Percentiles rank a stretch among this genome's conserved stretches.
Conservation (phyloP, 2,797 vertebrate genomes). For the Margarornis squamiger region DNA sequence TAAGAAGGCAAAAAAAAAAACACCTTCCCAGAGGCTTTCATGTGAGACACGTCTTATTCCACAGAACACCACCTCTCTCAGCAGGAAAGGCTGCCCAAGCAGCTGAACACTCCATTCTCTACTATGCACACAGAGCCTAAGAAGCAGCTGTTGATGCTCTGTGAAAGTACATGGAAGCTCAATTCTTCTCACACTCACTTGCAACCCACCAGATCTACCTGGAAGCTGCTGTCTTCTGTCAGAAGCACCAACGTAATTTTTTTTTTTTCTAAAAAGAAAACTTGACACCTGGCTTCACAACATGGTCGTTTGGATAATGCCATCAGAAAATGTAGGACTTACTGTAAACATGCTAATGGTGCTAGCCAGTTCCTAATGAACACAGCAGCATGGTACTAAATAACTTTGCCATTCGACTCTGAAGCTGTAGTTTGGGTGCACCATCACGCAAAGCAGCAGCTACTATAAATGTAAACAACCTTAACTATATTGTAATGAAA, state of each 20-base stretch:
- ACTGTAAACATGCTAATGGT: not conserved
- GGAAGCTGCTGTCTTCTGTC: not conserved
- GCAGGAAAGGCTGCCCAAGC: not conserved
- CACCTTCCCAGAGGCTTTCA: not conserved
- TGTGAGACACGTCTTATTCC: not conserved
- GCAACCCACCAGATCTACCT: not conserved
- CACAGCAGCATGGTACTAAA: fast-evolving
- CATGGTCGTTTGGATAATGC: not conserved
- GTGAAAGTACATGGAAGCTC: fast-evolving
- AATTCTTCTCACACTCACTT: not conserved
- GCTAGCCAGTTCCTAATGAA: not conserved
- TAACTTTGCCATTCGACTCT: not conserved
- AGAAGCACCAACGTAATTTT: fast-evolving
- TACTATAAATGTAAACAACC: not conserved
- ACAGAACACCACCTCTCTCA: not conserved
- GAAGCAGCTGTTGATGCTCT: not conserved
- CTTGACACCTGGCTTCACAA: not conserved
- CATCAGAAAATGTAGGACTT: not conserved
- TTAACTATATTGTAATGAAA: not conserved
- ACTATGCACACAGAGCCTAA: fast-evolving
- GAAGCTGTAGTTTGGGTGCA: not conserved
- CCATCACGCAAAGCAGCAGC: not conserved
- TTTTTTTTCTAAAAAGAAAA: not conserved
- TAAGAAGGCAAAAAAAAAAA: not conserved
- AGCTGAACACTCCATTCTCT: not conserved